Percentiles rank a stretch among this genome's conserved stretches.
These are phyloP conservation scores for Sandelia bainsii DNA, from an alignment of 2,797 vertebrate species.

Conservation along the genomic window DNA sequence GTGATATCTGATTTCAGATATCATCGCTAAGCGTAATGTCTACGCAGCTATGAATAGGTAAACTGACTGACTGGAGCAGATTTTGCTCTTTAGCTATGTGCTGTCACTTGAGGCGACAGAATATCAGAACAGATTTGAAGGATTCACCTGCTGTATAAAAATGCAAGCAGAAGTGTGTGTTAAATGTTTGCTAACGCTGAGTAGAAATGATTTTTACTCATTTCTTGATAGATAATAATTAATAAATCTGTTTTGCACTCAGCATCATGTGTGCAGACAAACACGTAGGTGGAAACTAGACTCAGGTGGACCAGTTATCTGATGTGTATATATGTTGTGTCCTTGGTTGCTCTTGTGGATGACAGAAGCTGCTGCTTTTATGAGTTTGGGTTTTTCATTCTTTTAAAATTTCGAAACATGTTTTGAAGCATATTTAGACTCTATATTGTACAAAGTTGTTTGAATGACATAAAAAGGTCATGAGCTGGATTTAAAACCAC, in stretches of 20 bases:
- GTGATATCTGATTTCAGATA: neutral
- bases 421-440: neutral
- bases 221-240: neutral
- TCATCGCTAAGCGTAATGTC: neutral
- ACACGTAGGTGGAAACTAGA: neutral
- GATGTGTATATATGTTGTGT: neutral
- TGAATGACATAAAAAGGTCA: neutral
- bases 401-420: neutral
- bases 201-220: neutral
- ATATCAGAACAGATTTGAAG: neutral
- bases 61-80: constrained; percentile 2
- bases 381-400: neutral
- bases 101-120: neutral
- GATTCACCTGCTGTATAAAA: neutral
- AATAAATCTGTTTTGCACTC: constrained; percentile 1
- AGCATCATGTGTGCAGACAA: neutral
- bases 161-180: neutral
- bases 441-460: neutral
- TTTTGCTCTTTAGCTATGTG: neutral
- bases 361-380: constrained; percentile 4
- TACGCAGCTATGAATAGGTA: neutral
- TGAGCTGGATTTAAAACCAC: constrained; percentile 7
- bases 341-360: neutral
- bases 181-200: neutral
- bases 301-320: neutral